These are phyloP conservation scores for Diabrotica undecimpunctata DNA, from an alignment of 1,140 invertebrate species.

Conservation along the genomic window DNA sequence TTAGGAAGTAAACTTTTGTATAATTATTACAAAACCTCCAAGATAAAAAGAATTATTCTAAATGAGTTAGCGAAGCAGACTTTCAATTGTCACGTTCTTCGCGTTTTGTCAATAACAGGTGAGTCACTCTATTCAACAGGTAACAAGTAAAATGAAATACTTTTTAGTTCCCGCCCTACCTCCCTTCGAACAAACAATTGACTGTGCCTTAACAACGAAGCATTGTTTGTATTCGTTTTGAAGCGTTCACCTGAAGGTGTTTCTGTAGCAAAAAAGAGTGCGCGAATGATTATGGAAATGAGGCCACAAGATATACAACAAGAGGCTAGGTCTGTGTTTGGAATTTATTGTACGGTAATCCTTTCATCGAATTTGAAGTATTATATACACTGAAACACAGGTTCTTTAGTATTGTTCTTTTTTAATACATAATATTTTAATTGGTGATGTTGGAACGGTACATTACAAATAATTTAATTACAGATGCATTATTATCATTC, in stretches of 20 bases:
- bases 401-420: no score
- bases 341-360: neutral
- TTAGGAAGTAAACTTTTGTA: no score
- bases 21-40: no score
- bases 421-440: no score
- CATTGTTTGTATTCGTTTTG: neutral
- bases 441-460: no score
- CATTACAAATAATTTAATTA: no score
- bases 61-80: neutral
- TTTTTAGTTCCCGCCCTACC: neutral
- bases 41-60: neutral
- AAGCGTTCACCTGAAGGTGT: neutral
- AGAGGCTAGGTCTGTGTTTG: neutral
- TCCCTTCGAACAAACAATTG: neutral
- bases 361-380: neutral
- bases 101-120: neutral
- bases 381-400: neutral
- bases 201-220: neutral
- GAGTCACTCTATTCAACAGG: conserved; percentile 1
- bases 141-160: neutral
- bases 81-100: neutral
- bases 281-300: neutral
- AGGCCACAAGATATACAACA: neutral
- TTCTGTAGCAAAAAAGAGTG: neutral
- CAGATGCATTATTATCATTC: no score